Evolutionary conservation across 2,888 invertebrate species (phyloP).

Genomic region (Platycheirus rosarum): DNA sequence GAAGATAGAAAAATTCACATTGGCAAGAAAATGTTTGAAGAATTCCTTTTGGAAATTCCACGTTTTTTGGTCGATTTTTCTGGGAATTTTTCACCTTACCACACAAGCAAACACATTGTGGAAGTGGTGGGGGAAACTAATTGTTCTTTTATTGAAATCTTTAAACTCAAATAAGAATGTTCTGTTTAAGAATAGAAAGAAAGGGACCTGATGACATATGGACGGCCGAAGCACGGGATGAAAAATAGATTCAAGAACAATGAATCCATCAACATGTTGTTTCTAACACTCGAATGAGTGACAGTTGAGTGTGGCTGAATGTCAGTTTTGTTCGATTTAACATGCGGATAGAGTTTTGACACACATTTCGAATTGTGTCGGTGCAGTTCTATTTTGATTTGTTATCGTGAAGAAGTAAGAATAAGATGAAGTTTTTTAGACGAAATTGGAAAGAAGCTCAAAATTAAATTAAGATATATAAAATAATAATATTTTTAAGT

Average conservation of each 20-base stretch:
- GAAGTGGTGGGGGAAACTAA: constrained; percentile 14
- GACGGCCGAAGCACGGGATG: neutral
- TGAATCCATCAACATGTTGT: constrained; percentile 37
- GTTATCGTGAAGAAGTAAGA: neutral
- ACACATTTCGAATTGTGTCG: neutral
- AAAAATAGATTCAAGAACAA: constrained; percentile 14
- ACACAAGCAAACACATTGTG: constrained; percentile 6
- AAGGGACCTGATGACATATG: neutral
- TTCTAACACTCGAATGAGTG: constrained; percentile 21
- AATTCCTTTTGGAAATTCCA: constrained; percentile 29
- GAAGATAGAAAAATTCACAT: neutral
- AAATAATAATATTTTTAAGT: no score
- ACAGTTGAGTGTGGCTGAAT: constrained; percentile 19
- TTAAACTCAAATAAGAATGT: constrained; percentile 14
- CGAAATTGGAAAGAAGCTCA: no score
- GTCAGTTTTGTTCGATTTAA: constrained; percentile 1
- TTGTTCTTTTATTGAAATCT: constrained; percentile 5
- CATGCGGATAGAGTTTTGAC: neutral
- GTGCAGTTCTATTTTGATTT: constrained; percentile 5
- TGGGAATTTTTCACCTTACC: constrained; percentile 37
- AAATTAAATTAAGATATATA: no score
- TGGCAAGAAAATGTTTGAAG: constrained; percentile 1
- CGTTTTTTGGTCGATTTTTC: constrained; percentile 25
- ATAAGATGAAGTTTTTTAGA: no score
- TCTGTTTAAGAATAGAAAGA: constrained; percentile 20